Percentiles rank a stretch among this genome's conserved stretches.
phyloP scores from a whole-genome alignment of 2,113 vertebrate species.

The Poeciliopsis retropinna region DNA sequence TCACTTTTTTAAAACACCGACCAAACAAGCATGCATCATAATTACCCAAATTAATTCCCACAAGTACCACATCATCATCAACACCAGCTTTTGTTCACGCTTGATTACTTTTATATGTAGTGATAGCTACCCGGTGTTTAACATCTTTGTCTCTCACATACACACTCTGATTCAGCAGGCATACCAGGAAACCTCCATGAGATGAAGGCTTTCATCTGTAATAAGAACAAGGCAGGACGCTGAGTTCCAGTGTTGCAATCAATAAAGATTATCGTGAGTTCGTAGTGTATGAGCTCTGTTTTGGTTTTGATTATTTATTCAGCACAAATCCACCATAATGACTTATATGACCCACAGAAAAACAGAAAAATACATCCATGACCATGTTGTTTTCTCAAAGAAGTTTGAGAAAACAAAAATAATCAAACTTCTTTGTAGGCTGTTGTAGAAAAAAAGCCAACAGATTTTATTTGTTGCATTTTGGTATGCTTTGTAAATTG shows the following conservation, averaged over 20 bases:
- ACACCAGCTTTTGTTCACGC: constrained; percentile 55
- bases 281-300: constrained; percentile 34
- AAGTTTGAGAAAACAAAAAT: background rate
- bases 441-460: background rate
- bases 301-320: constrained; percentile 43
- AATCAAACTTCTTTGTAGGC: background rate
- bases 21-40: constrained; percentile 60
- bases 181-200: constrained; percentile 19
- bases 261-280: constrained; percentile 70
- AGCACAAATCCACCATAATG: constrained; percentile 11
- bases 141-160: constrained; percentile 61
- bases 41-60: constrained; percentile 64
- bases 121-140: constrained; percentile 46
- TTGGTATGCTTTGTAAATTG: background rate
- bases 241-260: constrained; percentile 46
- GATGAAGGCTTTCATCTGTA: constrained; percentile 55
- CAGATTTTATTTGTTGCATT: too few species aligned
- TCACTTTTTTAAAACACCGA: constrained; percentile 6
- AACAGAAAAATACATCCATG: constrained; percentile 3
- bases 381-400: background rate
- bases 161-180: constrained; percentile 41
- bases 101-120: constrained; percentile 66
- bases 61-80: constrained; percentile 54
- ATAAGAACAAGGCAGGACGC: constrained; percentile 62
- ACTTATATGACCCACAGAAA: constrained; percentile 17